These are phyloP conservation scores for Troides oblongomaculatus DNA, from an alignment of 2,888 invertebrate species.

Conservation along the genomic window DNA sequence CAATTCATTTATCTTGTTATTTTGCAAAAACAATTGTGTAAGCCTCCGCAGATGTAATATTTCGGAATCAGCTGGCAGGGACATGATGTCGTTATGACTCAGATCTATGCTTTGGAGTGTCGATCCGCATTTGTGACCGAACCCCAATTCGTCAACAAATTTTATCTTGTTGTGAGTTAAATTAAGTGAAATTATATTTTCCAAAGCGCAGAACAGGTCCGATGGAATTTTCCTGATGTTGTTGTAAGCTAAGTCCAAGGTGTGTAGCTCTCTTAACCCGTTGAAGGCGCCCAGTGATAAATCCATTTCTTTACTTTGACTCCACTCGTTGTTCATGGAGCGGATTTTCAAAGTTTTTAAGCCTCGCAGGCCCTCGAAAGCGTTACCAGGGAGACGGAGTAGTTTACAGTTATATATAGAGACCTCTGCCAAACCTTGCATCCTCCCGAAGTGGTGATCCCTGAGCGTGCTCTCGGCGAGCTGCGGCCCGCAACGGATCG, in stretches of 20 bases:
- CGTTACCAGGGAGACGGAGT: constrained; percentile 85
- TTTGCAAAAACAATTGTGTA: constrained; percentile 88
- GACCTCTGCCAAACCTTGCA: constrained; percentile 89
- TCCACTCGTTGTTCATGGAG: constrained; percentile 90
- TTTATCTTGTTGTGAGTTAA: constrained; percentile 91
- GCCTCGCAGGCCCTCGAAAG: constrained; percentile 89
- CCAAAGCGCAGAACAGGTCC: constrained; percentile 88
- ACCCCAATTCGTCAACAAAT: constrained; percentile 88
- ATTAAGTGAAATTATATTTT: constrained; percentile 90
- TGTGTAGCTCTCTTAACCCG: constrained; percentile 88
- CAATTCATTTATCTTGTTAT: constrained; percentile 90
- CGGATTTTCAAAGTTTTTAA: constrained; percentile 88
- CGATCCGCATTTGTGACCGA: constrained; percentile 81
- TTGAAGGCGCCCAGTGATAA: constrained; percentile 85
- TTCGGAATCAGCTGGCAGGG: constrained; percentile 87
- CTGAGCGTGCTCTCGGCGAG: constrained; percentile 85
- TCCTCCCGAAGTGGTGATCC: constrained; percentile 85
- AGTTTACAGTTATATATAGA: constrained; percentile 89
- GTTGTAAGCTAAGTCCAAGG: constrained; percentile 88
- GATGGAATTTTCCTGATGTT: constrained; percentile 89
- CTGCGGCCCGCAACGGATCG: constrained; percentile 84
- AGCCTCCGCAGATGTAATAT: constrained; percentile 88
- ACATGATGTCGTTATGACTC: constrained; percentile 88
- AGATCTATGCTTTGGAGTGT: constrained; percentile 90
- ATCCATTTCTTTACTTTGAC: constrained; percentile 84